phyloP scores from a whole-genome alignment of 2,888 invertebrate species.

The Notodonta ziczac region DNA sequence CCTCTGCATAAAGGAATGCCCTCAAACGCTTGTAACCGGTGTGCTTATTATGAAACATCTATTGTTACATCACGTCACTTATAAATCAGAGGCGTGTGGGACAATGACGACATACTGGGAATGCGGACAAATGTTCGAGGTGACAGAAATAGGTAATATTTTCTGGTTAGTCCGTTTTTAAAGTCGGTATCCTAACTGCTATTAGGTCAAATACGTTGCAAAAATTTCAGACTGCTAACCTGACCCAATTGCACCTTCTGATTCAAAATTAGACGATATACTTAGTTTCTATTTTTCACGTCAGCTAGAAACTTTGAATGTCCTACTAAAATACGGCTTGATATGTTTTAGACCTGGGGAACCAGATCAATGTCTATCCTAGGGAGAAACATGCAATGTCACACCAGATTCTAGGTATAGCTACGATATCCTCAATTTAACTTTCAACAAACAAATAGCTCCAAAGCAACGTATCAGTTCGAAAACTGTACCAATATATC shows the following conservation, averaged over 20 bases:
- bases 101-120: slow-evolving; percentile 17
- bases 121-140: slow-evolving; percentile 25
- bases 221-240: no score
- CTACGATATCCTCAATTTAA: not conserved
- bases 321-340: no score
- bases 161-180: slow-evolving; percentile 11
- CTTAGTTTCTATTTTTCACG: no score
- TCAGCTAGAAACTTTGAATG: no score
- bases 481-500: slow-evolving; percentile 41
- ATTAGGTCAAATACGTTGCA: no score
- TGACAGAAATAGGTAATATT: slow-evolving; percentile 27
- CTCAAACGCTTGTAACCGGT: slow-evolving; percentile 24
- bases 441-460: not conserved
- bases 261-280: no score
- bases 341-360: no score
- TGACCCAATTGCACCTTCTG: no score
- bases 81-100: slow-evolving; percentile 32
- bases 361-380: no score
- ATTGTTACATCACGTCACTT: slow-evolving; percentile 27
- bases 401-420: no score
- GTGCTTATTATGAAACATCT: slow-evolving; percentile 24
- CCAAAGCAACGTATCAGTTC: slow-evolving; percentile 19
- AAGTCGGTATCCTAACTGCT: no score
- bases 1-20: slow-evolving; percentile 34
- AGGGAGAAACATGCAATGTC: no score